These are phyloP conservation scores for Scopus umbretta DNA, from an alignment of 2,113 vertebrate genomes.

Conservation along the genomic window DNA sequence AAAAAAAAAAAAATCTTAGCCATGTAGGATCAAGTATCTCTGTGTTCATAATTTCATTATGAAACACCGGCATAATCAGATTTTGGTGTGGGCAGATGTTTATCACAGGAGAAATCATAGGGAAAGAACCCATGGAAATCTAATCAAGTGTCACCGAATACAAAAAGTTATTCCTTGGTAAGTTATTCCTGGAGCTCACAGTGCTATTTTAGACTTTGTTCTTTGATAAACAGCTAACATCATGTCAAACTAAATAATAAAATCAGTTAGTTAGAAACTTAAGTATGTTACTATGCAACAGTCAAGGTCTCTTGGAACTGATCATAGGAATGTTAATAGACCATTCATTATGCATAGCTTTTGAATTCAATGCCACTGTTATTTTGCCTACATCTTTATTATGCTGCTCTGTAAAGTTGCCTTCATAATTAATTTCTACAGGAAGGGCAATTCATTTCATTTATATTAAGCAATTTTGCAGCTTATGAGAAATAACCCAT, in stretches of 20 bases:
- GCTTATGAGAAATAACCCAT: conserved; percentile 28
- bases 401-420: neutral
- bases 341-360: conserved; percentile 17
- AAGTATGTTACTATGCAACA: neutral
- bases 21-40: neutral
- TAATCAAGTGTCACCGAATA: neutral
- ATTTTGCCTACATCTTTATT: conserved; percentile 27
- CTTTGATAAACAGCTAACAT: neutral
- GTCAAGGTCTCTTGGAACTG: conserved; percentile 49
- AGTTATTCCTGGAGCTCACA: neutral
- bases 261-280: conserved; percentile 14
- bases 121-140: neutral
- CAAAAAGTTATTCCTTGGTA: neutral
- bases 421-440: conserved; percentile 45
- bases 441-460: conserved; percentile 30
- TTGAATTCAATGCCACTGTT: conserved; percentile 25
- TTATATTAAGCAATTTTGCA: conserved; percentile 20
- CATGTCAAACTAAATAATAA: neutral
- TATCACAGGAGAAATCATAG: neutral
- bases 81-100: neutral
- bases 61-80: neutral
- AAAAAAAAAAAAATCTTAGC: neutral
- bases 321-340: conserved; percentile 24
- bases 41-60: neutral
- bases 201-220: neutral